phyloP scores from a whole-genome alignment of 1,140 invertebrate genomes.

The Callitettix versicolor region DNA sequence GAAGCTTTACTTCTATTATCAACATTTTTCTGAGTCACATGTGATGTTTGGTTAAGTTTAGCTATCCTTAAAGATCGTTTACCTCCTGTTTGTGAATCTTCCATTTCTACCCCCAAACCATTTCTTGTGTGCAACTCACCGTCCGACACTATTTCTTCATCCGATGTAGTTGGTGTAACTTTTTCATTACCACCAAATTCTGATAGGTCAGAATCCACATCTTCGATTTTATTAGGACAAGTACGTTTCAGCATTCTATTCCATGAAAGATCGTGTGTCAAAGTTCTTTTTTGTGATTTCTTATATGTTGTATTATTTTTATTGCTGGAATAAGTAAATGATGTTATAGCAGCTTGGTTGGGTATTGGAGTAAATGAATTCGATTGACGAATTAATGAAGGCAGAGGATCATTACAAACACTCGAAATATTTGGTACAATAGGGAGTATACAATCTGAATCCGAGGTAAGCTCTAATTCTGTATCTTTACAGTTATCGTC shows the following conservation, averaged over 20 bases:
- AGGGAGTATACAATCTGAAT: neutral
- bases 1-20: neutral
- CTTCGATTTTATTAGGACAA: neutral
- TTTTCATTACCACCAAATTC: constrained; percentile 2
- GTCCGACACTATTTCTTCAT: constrained; percentile 10
- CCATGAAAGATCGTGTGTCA: neutral
- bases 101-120: constrained; percentile 2
- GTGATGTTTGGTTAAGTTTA: neutral
- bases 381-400: too few relatives aligned
- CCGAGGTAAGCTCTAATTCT: neutral
- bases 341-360: neutral
- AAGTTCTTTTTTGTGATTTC: neutral
- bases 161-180: neutral
- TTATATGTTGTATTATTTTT: neutral
- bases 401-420: neutral
- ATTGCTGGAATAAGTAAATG: constrained; percentile 6
- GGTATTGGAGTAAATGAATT: constrained; percentile 7
- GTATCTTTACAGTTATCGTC: constrained; percentile 10
- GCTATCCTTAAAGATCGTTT: neutral
- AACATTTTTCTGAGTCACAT: neutral
- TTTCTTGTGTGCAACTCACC: constrained; percentile 5
- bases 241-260: neutral
- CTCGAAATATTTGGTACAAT: neutral
- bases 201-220: constrained; percentile 4
- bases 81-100: neutral